Conservation (phyloP, 2,888 invertebrate genomes). For the Syrista parreyssii region DNA sequence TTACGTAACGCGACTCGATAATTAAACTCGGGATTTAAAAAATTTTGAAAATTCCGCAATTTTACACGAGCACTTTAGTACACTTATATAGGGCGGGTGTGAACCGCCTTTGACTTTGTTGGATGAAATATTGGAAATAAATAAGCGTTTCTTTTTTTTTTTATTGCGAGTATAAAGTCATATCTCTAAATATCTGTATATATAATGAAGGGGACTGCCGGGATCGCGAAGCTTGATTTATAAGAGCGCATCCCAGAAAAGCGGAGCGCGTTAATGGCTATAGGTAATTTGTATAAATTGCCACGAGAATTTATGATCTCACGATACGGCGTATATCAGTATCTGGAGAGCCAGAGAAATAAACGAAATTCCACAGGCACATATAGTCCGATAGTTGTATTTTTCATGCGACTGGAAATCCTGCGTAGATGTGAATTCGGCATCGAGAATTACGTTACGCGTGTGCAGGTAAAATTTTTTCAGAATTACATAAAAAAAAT, state of each 20-base stretch:
- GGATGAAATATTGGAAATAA: not conserved
- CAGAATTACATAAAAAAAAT: not conserved
- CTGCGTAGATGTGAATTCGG: not conserved
- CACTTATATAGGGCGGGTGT: not conserved
- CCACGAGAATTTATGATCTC: conserved; percentile 47
- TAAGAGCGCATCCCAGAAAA: conserved; percentile 37
- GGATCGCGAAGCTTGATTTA: conserved; percentile 43
- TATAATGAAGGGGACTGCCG: not conserved
- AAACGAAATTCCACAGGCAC: not conserved
- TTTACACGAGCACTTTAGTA: not conserved
- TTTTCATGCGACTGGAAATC: not conserved
- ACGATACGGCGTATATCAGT: conserved; percentile 21
- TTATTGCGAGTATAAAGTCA: not conserved
- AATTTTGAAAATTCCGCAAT: not conserved
- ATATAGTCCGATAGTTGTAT: not conserved
- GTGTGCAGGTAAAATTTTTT: not conserved
- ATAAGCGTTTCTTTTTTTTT: not conserved
- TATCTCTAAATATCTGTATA: not conserved
- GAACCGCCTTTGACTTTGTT: not conserved
- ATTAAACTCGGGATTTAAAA: not conserved
- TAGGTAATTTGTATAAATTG: conserved; percentile 56
- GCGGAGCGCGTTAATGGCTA: conserved; percentile 46
- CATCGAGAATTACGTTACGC: not conserved
- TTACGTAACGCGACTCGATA: not conserved
- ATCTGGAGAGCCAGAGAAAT: not conserved